Evolutionary conservation across 2,113 vertebrate genomes (phyloP), one percentile per base, ranked within the genome.

Genomic region (Emydocephalus ijimae): DNA sequence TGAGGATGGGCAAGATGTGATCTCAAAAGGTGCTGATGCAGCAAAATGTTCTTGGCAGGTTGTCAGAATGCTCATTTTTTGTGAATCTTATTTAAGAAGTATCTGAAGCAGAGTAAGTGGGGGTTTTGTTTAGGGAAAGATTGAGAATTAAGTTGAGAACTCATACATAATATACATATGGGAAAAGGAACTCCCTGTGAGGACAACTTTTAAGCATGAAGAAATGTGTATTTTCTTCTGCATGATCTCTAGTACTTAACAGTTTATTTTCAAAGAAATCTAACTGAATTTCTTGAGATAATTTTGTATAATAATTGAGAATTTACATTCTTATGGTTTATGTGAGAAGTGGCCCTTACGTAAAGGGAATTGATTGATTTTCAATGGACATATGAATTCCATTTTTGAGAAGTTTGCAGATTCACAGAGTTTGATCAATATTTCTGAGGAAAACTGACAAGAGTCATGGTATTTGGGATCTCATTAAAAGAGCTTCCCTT

Each of bases 141-240:
- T 86, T 95, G 93, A 92, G 96, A 97, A 95, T 96, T 97, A 92
- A 92, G 94, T 89, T 50, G 88, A 90, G 94, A 94, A 34, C 48
- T 9, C 34, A 43, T 43, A 43, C 34, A 43, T 20, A 43, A 81
- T 43, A 43, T 21, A 21, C 74, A 10, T 34, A 74, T 11, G 14
- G 5, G 34, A 81, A 43, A 81, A 43, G 34, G 74, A 43, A 39
- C 18, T 39, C 18, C 34, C 74, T 21, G 34, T 43, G 34, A 81
- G 39, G 18, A 21, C 6, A 81, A 81, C 74, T 81, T 15, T 43
- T 34, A 69, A 69, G 74, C 18, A 43, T 43, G 3, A 81, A 81
- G 74, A 81, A 43, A 81, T 43, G 20, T 3, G 18, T 39, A 10
- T 81, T 81, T 81, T 81, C 34, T 81, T 81, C 34, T 4, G 34